Base-by-base conservation (phyloP, 1,140 invertebrate species). In the Solenopsis fugax region DNA sequence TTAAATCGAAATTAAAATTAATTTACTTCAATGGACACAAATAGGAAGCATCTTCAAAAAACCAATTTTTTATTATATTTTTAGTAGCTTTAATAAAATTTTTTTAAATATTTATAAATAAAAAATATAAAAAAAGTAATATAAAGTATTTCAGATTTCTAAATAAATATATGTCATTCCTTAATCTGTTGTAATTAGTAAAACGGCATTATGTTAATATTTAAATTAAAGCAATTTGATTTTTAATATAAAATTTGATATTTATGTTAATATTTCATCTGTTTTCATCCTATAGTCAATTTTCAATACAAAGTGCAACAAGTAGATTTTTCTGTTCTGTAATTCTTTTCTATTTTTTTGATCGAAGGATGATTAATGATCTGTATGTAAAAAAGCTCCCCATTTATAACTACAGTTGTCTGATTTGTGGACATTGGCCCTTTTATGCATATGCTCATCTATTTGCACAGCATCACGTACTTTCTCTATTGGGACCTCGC, bases 361-460 rank as follows among this genome's bases (percentile, higher is more conserved):
- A 24, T n/a, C 7, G 9, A 21, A 37, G 13, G 6, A 52, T 86
- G 87, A 91, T 90, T 88, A 88, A 90, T 80, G 76, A 90, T 50
- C 12, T 9, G 6, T 16, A 41, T 12, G 4, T 4, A 69, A 87
- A 77, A 65, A 56, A 71, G 7, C n/a, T 4, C 34, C n/a, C 58
- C 37, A 45, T 72, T 58, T 58, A 62, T 16, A 41, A 78, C 62
- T 88, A 85, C 77, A 85, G 3, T 64, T 24, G n/a, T 69, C 24
- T 62, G 78, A 71, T 88, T 64, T 24, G 52, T 71, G n/a, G 21
- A 75, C 78, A 80, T 82, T 71, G 16, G 18, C 24, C 9, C 34
- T 72, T 84, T 73, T 77, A 88, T 88, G 89, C 89, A 90, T 90
- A 88, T 81, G 89, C 76, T 78, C 52, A 56, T 90, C 37, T 90